Conservation (phyloP, 2,888 invertebrate genomes). For the Tinea trinotella region DNA sequence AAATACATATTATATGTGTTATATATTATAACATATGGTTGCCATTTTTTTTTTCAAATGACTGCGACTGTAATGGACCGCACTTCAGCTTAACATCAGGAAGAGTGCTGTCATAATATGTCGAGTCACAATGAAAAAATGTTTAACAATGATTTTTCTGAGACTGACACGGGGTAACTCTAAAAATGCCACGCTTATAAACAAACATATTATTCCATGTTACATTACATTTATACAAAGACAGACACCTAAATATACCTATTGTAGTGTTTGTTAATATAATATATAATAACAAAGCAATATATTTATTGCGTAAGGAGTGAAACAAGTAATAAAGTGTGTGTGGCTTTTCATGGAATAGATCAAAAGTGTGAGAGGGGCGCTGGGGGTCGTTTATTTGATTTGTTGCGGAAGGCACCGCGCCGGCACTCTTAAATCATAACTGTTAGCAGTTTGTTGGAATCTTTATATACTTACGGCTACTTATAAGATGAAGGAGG, state of each 20-base stretch:
- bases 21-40: not conserved
- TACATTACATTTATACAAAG: too few relatives aligned
- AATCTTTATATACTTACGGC: not conserved
- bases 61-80: too few relatives aligned
- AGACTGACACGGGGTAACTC: too few relatives aligned
- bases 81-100: too few relatives aligned
- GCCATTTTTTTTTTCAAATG: not conserved
- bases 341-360: not conserved
- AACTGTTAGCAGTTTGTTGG: not conserved
- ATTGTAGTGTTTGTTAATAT: too few relatives aligned
- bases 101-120: too few relatives aligned
- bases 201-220: too few relatives aligned
- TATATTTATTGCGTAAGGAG: not conserved
- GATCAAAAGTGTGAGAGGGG: not conserved
- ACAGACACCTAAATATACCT: too few relatives aligned
- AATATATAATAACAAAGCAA: not conserved
- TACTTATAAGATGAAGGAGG: not conserved
- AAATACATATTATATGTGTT: too few relatives aligned
- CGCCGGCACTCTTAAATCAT: not conserved
- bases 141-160: too few relatives aligned
- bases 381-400: constrained; percentile 15
- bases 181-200: too few relatives aligned
- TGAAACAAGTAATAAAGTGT: constrained; percentile 3
- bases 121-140: too few relatives aligned
- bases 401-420: constrained; percentile 16